Base-by-base conservation (phyloP, 2,797 vertebrate genomes). In the Neomorphus geoffroyi region DNA sequence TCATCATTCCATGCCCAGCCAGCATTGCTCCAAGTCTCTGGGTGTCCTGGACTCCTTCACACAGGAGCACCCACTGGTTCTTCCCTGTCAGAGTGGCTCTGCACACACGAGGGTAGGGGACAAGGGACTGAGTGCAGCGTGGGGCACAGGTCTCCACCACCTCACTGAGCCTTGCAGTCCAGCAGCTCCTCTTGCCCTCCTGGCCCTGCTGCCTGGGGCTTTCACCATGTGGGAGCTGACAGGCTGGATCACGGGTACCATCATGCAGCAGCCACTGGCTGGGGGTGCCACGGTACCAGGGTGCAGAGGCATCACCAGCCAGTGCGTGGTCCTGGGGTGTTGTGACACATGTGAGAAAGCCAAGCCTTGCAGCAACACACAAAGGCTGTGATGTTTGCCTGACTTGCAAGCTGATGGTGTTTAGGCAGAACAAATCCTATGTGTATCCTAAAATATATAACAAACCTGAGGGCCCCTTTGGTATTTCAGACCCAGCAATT, bases 261-360 rank as follows among this genome's bases (percentile, higher is more conserved):
- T 23, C 58, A 9, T 0, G 26, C 72, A 37, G 21, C 6, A 39
- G 35, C 22, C 2, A 7, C 27, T 21, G 46, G 33, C 56, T 3
- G 17, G 45, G 57, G 39, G 50, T 30, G 18, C 16, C 43, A 8
- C 6, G 4, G 80, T n/a, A 15, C 41, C 22, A 2, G 35, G 3
- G 57, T 28, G 48, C 71, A 21, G 64, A 16, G 27, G 35, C 26
- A 33, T 9, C 56, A 7, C 56, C 39, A 18, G 72, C 8, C 2
- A 12, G 32, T 0, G 7, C 2, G 27, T 2, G 13, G 14, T 12
- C 23, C 57, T 32, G 12, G 6, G 22, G 24, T 14, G 24, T 24
- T 10, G 7, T 2, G 70, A 16, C 2, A 17, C 51, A 4, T 6
- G 1, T 4, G 33, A 43, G 64, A 46, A 53, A 39, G 30, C 37